phyloP scores from a whole-genome alignment of 2,113 vertebrate genomes.

The Podocnemis expansa region DNA sequence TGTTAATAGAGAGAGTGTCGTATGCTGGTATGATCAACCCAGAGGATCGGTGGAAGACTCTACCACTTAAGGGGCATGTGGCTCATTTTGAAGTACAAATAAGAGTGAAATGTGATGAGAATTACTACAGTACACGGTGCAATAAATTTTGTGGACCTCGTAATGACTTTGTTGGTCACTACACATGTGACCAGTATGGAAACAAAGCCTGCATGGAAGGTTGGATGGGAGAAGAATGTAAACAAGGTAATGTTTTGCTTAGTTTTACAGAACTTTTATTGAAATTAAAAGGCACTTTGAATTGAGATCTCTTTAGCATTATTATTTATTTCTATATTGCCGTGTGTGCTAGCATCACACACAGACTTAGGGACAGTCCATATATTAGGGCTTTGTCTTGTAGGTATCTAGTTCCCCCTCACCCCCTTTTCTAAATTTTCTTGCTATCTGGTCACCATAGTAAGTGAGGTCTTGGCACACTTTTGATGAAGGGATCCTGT shows the following conservation, averaged over 20 bases:
- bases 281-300: background rate
- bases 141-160: constrained; percentile 94
- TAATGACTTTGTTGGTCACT: constrained; percentile 93
- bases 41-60: constrained; percentile 86
- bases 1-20: constrained; percentile 88
- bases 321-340: background rate
- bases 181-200: constrained; percentile 89
- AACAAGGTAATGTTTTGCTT: constrained; percentile 79
- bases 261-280: background rate
- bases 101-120: constrained; percentile 89
- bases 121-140: constrained; percentile 93
- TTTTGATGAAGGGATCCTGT: background rate
- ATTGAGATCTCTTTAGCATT: background rate
- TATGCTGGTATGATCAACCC: constrained; percentile 92
- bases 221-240: constrained; percentile 90
- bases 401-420: too few species aligned
- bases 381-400: too few species aligned
- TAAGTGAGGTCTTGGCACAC: background rate
- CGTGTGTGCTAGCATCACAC: background rate
- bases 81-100: constrained; percentile 87
- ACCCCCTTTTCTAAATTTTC: too few species aligned
- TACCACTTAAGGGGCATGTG: constrained; percentile 81
- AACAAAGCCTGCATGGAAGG: constrained; percentile 94
- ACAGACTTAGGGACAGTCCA: too few species aligned
- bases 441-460: too few species aligned